Conservation (phyloP, 2,797 vertebrate genomes). For the Cyprinodon diabolis region DNA sequence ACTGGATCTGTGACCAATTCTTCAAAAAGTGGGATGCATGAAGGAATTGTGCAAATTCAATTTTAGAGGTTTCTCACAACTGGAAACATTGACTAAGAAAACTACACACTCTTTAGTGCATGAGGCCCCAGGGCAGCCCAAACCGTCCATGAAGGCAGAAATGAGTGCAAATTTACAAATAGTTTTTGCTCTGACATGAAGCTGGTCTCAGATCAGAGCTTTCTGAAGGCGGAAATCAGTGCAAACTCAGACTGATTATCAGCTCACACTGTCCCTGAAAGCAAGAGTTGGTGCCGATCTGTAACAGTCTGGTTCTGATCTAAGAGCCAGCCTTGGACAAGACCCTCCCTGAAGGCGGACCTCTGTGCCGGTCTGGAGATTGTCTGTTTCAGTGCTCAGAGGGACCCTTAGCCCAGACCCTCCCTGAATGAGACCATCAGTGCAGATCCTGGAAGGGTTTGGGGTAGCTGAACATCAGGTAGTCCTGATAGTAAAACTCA, state of each 20-base stretch:
- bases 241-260: not conserved
- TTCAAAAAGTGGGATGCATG: no score
- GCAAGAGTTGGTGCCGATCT: no score
- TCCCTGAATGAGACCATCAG: slow-evolving; percentile 56
- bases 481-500: slow-evolving; percentile 95
- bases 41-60: no score
- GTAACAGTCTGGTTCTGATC: not conserved
- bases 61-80: no score
- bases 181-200: no score
- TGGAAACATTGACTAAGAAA: no score
- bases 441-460: slow-evolving; percentile 91
- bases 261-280: not conserved
- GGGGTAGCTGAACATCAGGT: slow-evolving; percentile 94
- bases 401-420: not conserved
- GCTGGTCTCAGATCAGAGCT: no score
- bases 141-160: no score
- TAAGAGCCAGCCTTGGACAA: not conserved
- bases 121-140: no score
- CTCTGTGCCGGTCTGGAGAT: not conserved
- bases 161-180: no score
- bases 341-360: not conserved
- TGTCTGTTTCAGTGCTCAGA: not conserved
- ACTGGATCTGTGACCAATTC: no score
- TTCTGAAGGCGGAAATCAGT: not conserved
- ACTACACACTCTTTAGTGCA: no score